Evolutionary conservation across 2,888 invertebrate genomes (phyloP).

Genomic region (Aromia moschata): DNA sequence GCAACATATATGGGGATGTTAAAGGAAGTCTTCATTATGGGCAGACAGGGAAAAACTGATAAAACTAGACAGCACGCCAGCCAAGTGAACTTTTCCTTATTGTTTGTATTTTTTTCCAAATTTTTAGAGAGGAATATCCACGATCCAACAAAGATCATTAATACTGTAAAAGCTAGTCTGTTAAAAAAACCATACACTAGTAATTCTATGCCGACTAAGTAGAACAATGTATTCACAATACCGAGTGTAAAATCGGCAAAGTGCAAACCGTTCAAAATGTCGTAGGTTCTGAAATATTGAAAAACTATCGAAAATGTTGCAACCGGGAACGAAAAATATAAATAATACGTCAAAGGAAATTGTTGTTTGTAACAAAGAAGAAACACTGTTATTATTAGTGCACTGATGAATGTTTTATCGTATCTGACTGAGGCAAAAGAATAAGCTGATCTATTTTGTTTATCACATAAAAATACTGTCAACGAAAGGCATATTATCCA

Average conservation of each 20-base stretch:
- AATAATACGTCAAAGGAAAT: constrained; percentile 47
- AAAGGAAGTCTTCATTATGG: constrained; percentile 71
- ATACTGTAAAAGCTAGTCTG: constrained; percentile 43
- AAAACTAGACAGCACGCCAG: constrained; percentile 44
- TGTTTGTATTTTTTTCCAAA: constrained; percentile 36
- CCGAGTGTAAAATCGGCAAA: constrained; percentile 14
- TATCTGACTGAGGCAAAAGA: background rate
- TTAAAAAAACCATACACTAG: constrained; percentile 62
- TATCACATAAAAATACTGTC: constrained; percentile 27
- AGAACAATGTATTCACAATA: constrained; percentile 50
- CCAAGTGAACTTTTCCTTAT: constrained; percentile 47
- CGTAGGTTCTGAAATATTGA: constrained; percentile 16
- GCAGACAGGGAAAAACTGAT: constrained; percentile 78
- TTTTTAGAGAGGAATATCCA: constrained; percentile 42
- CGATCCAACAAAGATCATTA: constrained; percentile 45
- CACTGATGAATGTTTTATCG: background rate
- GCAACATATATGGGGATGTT: constrained; percentile 43
- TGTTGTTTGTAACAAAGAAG: constrained; percentile 40
- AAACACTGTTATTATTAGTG: constrained; percentile 14
- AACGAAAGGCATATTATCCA: constrained; percentile 47
- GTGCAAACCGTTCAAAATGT: background rate
- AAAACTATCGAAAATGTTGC: constrained; percentile 33
- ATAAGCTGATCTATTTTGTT: constrained; percentile 1
- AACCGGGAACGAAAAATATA: constrained; percentile 51
- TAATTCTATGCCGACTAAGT: constrained; percentile 66